phyloP scores from a whole-genome alignment of 2,797 vertebrate species.

The Malurus splendens region DNA sequence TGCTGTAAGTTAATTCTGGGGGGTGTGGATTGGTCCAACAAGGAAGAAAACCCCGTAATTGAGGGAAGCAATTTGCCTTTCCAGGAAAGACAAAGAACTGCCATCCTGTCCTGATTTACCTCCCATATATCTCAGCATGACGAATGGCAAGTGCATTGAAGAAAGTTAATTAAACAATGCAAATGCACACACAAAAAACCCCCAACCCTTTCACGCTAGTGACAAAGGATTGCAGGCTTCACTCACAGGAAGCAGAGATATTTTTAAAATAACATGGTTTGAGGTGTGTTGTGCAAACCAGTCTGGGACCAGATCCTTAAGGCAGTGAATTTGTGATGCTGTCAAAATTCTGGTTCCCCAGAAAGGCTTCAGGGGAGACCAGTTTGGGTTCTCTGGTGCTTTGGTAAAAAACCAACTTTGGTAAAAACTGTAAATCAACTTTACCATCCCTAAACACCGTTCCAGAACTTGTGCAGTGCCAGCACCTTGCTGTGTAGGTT shows the following conservation, averaged over 20 bases:
- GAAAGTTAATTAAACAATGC: conserved; percentile 61
- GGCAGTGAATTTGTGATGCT: background rate
- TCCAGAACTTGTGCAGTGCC: background rate
- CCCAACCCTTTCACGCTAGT: background rate
- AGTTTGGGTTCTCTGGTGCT: background rate
- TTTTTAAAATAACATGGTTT: background rate
- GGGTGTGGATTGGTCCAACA: background rate
- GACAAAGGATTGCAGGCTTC: background rate
- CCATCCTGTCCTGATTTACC: conserved; percentile 45
- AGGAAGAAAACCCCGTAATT: conserved; percentile 15
- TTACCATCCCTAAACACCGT: background rate
- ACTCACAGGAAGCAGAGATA: background rate
- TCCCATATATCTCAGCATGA: conserved; percentile 37
- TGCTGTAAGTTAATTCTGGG: conserved; percentile 30
- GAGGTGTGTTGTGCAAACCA: background rate
- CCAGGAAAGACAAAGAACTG: conserved; percentile 43
- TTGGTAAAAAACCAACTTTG: background rate
- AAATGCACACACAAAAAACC: background rate
- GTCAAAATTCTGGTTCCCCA: background rate
- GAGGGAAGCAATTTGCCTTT: conserved; percentile 56
- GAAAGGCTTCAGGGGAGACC: background rate
- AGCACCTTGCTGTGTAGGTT: background rate
- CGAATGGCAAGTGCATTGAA: background rate
- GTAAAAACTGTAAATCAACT: background rate
- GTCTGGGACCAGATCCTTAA: background rate